Conservation (phyloP, 2,113 vertebrate species). For the Siniperca knerii region DNA sequence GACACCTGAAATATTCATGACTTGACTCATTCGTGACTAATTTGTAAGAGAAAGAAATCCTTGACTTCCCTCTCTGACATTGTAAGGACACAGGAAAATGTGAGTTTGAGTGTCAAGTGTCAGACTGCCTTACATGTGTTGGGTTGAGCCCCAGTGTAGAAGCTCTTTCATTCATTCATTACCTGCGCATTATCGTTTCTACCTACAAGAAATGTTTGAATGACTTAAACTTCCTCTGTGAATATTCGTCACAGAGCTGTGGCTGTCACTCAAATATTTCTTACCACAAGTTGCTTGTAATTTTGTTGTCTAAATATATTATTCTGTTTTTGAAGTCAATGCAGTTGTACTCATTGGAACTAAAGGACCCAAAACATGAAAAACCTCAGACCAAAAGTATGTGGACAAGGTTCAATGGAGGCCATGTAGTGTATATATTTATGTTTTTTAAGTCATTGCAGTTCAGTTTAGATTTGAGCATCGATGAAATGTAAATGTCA, state of each 20-base stretch:
- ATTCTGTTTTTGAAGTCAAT: neutral
- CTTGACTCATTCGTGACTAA: neutral
- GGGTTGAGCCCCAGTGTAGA: too few relatives aligned
- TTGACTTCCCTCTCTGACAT: neutral
- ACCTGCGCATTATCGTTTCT: too few relatives aligned
- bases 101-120: neutral
- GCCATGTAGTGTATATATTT: neutral
- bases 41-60: neutral
- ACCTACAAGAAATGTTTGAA: too few relatives aligned
- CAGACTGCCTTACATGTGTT: neutral
- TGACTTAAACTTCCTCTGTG: neutral
- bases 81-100: neutral
- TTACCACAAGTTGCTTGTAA: too few relatives aligned
- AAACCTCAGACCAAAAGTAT: too few relatives aligned
- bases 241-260: too few relatives aligned
- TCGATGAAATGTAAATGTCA: too few relatives aligned
- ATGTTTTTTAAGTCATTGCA: neutral
- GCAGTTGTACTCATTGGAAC: neutral
- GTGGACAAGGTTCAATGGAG: neutral
- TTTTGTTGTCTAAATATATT: neutral
- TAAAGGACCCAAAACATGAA: neutral
- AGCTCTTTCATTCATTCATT: neutral
- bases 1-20: neutral
- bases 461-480: neutral
- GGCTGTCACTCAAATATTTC: neutral